Evolutionary conservation across 2,797 vertebrate species (phyloP).

Genomic region (Galaxias olidus): DNA sequence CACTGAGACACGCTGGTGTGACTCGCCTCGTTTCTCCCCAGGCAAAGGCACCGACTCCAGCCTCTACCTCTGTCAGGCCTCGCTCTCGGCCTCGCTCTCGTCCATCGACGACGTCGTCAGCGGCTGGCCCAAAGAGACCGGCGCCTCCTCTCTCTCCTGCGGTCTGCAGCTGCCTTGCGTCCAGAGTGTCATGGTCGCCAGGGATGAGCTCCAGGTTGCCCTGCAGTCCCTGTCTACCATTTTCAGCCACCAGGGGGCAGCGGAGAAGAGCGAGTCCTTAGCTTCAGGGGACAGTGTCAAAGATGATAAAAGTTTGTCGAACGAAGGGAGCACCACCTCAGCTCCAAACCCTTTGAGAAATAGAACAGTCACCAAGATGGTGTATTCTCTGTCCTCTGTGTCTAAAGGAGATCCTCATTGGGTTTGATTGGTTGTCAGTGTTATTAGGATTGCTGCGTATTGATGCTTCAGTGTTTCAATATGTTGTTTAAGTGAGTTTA

Average conservation of each 20-base stretch:
- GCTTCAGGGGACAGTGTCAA: constrained; percentile 38
- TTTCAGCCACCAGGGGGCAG: constrained; percentile 46
- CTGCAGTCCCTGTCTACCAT: constrained; percentile 70
- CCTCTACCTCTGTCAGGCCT: constrained; percentile 52
- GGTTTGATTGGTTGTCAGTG: constrained; percentile 73
- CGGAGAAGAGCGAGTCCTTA: constrained; percentile 24
- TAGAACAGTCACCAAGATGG: constrained; percentile 56
- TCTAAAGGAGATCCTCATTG: constrained; percentile 71
- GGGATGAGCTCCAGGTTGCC: constrained; percentile 69
- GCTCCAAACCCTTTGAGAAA: constrained; percentile 28
- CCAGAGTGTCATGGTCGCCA: constrained; percentile 45
- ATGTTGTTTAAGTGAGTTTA: no score
- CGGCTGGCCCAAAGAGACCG: constrained; percentile 32
- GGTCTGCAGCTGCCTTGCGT: constrained; percentile 44
- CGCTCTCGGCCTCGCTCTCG: constrained; percentile 68
- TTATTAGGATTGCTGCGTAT: not conserved
- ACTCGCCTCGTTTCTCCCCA: constrained; percentile 21
- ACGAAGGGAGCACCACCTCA: constrained; percentile 17
- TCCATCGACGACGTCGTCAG: constrained; percentile 65
- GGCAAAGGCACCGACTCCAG: constrained; percentile 56
- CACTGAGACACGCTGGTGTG: no score
- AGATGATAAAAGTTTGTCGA: constrained; percentile 21
- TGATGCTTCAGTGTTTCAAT: not conserved
- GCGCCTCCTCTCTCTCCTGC: constrained; percentile 7
- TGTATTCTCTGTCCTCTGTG: constrained; percentile 42